Base-by-base conservation (phyloP, 1,140 invertebrate genomes). In the Ganaspis sp. region DNA sequence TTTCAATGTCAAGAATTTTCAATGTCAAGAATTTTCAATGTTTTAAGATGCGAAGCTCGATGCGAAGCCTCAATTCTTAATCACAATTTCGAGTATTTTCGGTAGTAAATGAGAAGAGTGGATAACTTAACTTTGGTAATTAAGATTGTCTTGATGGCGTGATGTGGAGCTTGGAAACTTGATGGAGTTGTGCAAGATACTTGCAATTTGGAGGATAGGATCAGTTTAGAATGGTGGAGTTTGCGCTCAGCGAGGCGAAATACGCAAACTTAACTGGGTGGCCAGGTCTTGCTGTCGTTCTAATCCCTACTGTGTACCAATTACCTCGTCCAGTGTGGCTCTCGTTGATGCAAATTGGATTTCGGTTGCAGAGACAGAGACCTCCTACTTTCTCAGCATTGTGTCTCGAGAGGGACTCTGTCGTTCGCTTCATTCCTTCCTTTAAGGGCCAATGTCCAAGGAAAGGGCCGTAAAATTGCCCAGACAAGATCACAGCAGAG, bases 331-430 rank as follows among this genome's bases (percentile, higher is more conserved):
- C 85, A 86, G 83, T 83, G 82, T 84, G 80, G 81, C 82, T 81
- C 85, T 86, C 80, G 87, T 87, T 87, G 84, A 88, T 89, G 88
- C 88, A 88, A 88, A 89, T 89, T 89, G 86, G 87, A 86, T 87
- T 84, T 89, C 81, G 87, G 85, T 87, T 80, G 70, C 81, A 53
- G 82, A 77, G 82, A 84, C 81, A 78, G 71, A 79, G 78, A 76
- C 75, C 75, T 79, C 77, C 77, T 79, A 78, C 77, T 54, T 77
- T 77, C 58, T 71, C 71, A 74, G 73, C 73, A 79, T 82, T 82
- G 81, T 82, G 75, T 72, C 69, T 53, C n/a, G 53, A n/a, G 74
- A 75, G 77, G 75, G 77, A 77, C 81, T 76, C 72, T 79, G 74
- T 78, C 74, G 77, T 72, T 71, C 72, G 69, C 58, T 73, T 78